Conservation (phyloP, 2,113 vertebrate species). For the Gasterosteus nipponicus region DNA sequence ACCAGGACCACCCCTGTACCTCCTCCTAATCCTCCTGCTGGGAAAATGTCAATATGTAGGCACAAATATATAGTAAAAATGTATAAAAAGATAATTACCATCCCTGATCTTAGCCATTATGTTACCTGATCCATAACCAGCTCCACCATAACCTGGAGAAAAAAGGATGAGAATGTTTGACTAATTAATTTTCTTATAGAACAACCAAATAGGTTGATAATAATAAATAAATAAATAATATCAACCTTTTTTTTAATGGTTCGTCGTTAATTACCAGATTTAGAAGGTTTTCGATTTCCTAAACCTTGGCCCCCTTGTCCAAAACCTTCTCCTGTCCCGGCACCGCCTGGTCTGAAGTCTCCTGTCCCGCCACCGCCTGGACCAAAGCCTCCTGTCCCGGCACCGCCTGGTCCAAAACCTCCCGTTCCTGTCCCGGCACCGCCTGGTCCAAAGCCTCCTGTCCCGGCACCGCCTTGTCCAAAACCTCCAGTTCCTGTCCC, state of each 20-base stretch:
- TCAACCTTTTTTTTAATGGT: not conserved
- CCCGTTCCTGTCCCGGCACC: constrained; percentile 42
- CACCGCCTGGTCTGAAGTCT: constrained; percentile 27
- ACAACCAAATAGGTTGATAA: not conserved
- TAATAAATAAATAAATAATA: no score
- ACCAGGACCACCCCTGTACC: constrained; percentile 45
- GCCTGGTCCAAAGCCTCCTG: constrained; percentile 51
- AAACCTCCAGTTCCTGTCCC: constrained; percentile 36
- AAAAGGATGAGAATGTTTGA: not conserved
- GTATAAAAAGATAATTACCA: not conserved
- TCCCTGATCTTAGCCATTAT: not conserved
- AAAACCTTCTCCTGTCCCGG: not conserved
- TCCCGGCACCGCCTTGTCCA: constrained; percentile 9
- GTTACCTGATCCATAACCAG: constrained; percentile 60
- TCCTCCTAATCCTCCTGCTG: constrained; percentile 45
- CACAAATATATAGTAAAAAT: not conserved
- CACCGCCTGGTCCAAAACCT: not conserved
- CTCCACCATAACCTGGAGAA: constrained; percentile 59
- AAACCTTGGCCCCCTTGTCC: constrained; percentile 39
- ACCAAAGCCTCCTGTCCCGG: constrained; percentile 1
- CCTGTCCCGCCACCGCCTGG: rapidly evolving
- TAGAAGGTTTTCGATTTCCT: constrained; percentile 71
- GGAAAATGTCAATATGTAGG: constrained; percentile 12
- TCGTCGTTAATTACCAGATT: constrained; percentile 58
- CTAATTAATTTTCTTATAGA: not conserved